Base-by-base conservation (phyloP, 2,888 invertebrate genomes). In the Melanophora roralis region DNA sequence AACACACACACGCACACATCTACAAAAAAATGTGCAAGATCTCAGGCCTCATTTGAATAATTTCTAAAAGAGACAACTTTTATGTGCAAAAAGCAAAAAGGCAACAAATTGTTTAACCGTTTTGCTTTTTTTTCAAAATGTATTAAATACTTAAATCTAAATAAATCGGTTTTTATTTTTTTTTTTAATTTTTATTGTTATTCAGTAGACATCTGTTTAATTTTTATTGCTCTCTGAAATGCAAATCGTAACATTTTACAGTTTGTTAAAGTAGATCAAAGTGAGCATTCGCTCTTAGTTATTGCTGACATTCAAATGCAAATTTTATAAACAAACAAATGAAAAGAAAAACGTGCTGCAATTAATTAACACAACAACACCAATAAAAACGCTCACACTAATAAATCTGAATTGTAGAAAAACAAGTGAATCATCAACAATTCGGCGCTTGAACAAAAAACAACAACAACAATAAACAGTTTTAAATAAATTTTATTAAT, bases 221-320 rank as follows among this genome's bases (percentile, higher is more conserved):
- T n/a, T n/a, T n/a, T n/a, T n/a, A n/a, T n/a, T n/a, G n/a, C n/a
- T n/a, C n/a, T n/a, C n/a, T n/a, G n/a, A n/a, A n/a, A n/a, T n/a
- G n/a, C n/a, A n/a, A n/a, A n/a, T n/a, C n/a, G n/a, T n/a, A 9
- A 27, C 11, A 5, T 34, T 8, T 60, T 21, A 47, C 16, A 57
- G 65, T 14, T 45, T 60, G 40, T 76, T 76, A 53, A 76, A 62
- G 68, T 47, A 64, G 51, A 59, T 76, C 62, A 62, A 45, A 69
- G 36, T 16, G 21, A 36, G 36, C 6, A 2, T 16, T 40, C 62
- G 43, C 62, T 9, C 32, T 32, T 45, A 14, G 21, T 51, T 5
- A 27, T 27, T 6, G 27, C 9, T 43, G 34, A 21, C 23, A 55
- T 53, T 72, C 34, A 71, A 62, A 72, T 72, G 53, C 62, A 72